Evolutionary conservation across 2,888 invertebrate species (phyloP), one percentile per base, ranked within the genome.

Genomic region (Cephus runcator): DNA sequence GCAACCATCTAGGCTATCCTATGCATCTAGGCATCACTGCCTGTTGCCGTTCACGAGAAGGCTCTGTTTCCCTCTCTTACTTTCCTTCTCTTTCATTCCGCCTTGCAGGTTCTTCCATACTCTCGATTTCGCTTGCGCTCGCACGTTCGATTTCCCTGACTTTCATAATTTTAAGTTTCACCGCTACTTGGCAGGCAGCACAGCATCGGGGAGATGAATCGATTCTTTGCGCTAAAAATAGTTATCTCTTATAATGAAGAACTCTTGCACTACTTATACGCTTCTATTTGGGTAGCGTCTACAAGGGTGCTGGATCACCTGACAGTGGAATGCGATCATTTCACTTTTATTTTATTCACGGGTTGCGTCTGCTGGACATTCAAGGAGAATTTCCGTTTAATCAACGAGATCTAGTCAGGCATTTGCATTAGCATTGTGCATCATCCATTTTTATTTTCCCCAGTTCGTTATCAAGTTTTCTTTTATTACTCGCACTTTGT

Each of bases 171-270:
- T 75, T 73, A 68, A 73, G 30, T 15, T 35, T 34, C 15, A 34
- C 73, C 33, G 36, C 33, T n/a, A 56, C 73, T 73, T 15, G 31
- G 73, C 71, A 73, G 33, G 31, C 73, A 34, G 69, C 73, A 76
- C 76, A 56, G 56, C 75, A 77, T 78, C 79, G 73, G 85, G 83
- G 84, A 83, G 85, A 87, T 81, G 83, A 87, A 87, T 87, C 87
- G 87, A 87, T 87, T 86, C 80, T 86, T 86, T 80, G 77, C 78
- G 82, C 86, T 86, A 87, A 86, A 87, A 87, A 87, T 87, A 87
- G 82, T 81, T 81, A 81, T 74, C 81, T 84, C 86, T 23, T 23
- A 15, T 23, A 23, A 56, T 2, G 23, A 23, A 56, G 9, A 56
- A 23, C 23, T 56, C 9, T 56, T 56, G 56, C 23, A 56, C 9